Percentiles rank a stretch among this genome's conserved stretches.
Evolutionary conservation across 2,797 vertebrate genomes (phyloP).

Genomic region (Xyrichtys novacula): DNA sequence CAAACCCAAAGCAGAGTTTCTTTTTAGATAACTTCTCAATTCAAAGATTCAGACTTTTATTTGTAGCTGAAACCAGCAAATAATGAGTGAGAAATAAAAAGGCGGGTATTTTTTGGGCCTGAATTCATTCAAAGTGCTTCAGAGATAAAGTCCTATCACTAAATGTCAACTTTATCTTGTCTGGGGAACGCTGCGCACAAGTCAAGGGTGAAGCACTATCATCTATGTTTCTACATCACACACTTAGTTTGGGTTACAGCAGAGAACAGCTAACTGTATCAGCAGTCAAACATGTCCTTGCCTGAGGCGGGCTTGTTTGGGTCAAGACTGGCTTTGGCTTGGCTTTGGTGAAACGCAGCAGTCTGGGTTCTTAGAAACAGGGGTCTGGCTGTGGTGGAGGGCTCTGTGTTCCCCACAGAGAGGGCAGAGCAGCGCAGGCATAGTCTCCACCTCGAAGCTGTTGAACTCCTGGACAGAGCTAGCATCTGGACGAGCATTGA

Average conservation of each 20-base stretch:
- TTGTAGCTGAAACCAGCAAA: not conserved
- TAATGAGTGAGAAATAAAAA: too few relatives aligned
- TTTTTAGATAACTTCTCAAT: not conserved
- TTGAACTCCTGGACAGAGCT: constrained; percentile 56
- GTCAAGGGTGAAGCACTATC: not conserved
- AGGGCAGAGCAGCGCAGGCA: constrained; percentile 48
- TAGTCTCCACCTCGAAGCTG: constrained; percentile 62
- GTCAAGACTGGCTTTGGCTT: constrained; percentile 68
- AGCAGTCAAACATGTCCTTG: constrained; percentile 63
- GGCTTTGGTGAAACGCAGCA: constrained; percentile 75
- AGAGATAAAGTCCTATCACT: not conserved
- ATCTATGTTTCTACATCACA: constrained; percentile 4
- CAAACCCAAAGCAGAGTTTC: not conserved
- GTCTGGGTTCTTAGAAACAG: constrained; percentile 51
- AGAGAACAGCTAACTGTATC: constrained; percentile 8
- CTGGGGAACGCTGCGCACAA: not conserved
- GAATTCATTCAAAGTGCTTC: not conserved
- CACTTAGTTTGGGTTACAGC: not conserved
- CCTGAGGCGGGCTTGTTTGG: constrained; percentile 74
- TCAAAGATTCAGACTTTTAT: not conserved
- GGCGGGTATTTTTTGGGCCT: not conserved
- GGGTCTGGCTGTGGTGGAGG: constrained; percentile 39
- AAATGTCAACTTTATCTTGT: not conserved
- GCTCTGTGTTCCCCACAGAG: constrained; percentile 34
- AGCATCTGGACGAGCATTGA: constrained; percentile 45